A percentile compares a stretch with the other conserved stretches of the same genome.
These are phyloP conservation scores for Anagyrus pseudococci DNA, from an alignment of 2,888 invertebrate genomes.

Conservation along the genomic window DNA sequence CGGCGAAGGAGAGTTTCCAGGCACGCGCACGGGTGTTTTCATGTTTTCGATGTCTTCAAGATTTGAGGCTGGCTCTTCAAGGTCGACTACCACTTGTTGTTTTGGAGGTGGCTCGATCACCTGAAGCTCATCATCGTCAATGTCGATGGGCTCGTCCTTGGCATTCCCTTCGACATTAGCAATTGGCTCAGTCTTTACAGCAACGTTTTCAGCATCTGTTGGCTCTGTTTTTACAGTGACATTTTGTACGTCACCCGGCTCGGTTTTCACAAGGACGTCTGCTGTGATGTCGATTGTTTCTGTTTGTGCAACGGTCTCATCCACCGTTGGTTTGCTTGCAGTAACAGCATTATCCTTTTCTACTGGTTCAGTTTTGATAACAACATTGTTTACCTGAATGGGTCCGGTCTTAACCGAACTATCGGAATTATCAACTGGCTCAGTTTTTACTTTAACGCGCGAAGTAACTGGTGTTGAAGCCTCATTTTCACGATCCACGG, in stretches of 20 bases:
- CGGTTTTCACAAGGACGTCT: not conserved
- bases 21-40: constrained; percentile 21
- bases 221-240: too few species aligned
- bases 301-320: not conserved
- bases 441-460: not conserved
- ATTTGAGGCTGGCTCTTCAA: not conserved
- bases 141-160: not conserved
- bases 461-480: not conserved
- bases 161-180: too few species aligned
- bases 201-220: too few species aligned
- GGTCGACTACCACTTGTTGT: not conserved
- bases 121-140: not conserved
- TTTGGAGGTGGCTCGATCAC: not conserved
- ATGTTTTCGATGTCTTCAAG: constrained; percentile 22
- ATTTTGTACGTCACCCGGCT: too few species aligned
- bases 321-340: too few species aligned
- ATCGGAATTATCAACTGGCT: not conserved
- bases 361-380: not conserved
- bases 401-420: not conserved
- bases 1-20: constrained; percentile 4
- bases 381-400: not conserved
- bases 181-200: too few species aligned
- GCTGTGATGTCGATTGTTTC: not conserved
- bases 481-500: not conserved
- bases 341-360: too few species aligned